Evolutionary conservation across 2,888 invertebrate species (phyloP).

Genomic region (Patella ulyssiponensis): DNA sequence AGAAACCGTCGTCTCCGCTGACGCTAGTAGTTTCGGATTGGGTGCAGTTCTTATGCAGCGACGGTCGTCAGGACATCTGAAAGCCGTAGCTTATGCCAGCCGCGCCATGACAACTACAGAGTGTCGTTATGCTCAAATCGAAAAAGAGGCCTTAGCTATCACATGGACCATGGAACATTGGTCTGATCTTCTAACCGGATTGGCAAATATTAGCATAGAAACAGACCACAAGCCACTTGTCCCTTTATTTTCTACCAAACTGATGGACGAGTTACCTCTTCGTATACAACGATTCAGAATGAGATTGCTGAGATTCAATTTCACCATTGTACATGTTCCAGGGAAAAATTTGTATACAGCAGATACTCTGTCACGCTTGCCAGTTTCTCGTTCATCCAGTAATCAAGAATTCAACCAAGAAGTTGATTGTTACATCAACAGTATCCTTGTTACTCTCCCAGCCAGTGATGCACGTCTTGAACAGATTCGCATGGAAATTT

Average conservation of each 20-base stretch:
- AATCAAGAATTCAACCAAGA: too few relatives aligned
- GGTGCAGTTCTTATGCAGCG: too few relatives aligned
- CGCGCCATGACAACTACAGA: too few relatives aligned
- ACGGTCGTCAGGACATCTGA: too few relatives aligned
- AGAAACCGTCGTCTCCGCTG: too few relatives aligned
- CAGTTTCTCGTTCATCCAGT: neutral
- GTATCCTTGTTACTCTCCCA: neutral
- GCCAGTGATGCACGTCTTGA: neutral
- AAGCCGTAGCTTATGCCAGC: too few relatives aligned
- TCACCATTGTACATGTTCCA: neutral
- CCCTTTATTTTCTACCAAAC: neutral
- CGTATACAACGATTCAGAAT: neutral
- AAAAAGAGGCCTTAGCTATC: too few relatives aligned
- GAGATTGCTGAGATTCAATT: neutral
- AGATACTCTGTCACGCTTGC: slow-evolving; percentile 15
- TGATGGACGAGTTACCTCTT: neutral
- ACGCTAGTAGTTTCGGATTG: too few relatives aligned
- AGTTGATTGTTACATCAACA: neutral
- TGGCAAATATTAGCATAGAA: neutral
- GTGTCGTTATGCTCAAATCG: too few relatives aligned
- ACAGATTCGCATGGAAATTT: neutral
- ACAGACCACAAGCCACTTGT: neutral
- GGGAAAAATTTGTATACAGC: slow-evolving; percentile 26
- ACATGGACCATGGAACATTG: too few relatives aligned
- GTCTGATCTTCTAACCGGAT: too few relatives aligned